Base-by-base conservation (phyloP, 2,888 invertebrate genomes). In the Creontiades dilutus region DNA sequence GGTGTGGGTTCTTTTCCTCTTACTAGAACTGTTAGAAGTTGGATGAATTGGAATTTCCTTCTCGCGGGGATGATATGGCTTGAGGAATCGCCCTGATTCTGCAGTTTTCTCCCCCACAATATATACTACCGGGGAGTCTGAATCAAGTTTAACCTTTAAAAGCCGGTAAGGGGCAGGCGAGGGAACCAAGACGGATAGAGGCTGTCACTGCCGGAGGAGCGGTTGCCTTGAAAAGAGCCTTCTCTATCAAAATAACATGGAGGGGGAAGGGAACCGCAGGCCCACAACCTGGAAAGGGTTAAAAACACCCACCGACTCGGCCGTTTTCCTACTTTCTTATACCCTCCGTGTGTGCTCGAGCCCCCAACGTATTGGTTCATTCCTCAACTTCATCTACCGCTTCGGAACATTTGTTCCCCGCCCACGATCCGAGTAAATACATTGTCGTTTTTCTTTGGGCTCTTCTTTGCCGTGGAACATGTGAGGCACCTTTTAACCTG, bases 281-380 rank as follows among this genome's bases (percentile, higher is more conserved):
- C n/a, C n/a, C n/a, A n/a, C 9, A 61, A 19, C 2, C 3, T 37
- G n/a, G 61, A 61, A 61, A 19, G 61, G 61, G 61, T 61, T 61
- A 61, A 61, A 61, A 61, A 61, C 61, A 61, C 61, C 61, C 61
- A 19, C n/a, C 14, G 61, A 61, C 16, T 19, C 61, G n/a, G 19
- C 16, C 61, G 14, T 52, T 52, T 52, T 14, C 52, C 52, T 16
- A 14, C n/a, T 61, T 61, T 61, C 61, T 61, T 61, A 61, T 61
- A 61, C 61, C 61, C 3, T 19, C 61, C 61, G 52, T 52, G 52
- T 52, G 52, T 16, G 16, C n/a, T 9, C 61, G 61, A 61, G 61
- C n/a, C n/a, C n/a, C 37, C n/a, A 61, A 61, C 61, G n/a, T 61
- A 61, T 61, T 61, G 61, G 61, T n/a, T 19, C 61, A 61, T 61